Evolutionary conservation across 2,888 invertebrate genomes (phyloP).

Genomic region (Noctuana brunneofusca): DNA sequence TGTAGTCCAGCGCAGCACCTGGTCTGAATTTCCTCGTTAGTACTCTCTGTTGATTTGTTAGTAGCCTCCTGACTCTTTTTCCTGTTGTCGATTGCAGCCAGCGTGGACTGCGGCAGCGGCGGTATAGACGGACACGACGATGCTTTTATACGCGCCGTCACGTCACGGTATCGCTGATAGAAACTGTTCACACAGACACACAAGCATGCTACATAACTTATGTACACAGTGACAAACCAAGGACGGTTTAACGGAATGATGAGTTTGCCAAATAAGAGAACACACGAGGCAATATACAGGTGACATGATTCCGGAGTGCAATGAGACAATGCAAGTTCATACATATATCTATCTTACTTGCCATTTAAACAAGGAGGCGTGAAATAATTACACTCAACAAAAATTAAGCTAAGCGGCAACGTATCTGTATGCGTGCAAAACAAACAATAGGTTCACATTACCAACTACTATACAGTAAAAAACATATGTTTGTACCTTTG

Average conservation of each 20-base stretch:
- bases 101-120: slow-evolving; percentile 78
- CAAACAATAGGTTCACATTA: slow-evolving; percentile 8
- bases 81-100: slow-evolving; percentile 57
- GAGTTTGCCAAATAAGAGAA: slow-evolving; percentile 12
- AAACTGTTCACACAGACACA: slow-evolving; percentile 85
- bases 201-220: slow-evolving; percentile 42
- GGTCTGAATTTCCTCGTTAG: slow-evolving; percentile 72
- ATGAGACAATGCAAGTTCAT: slow-evolving; percentile 18
- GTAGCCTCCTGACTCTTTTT: slow-evolving; percentile 63
- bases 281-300: slow-evolving; percentile 8
- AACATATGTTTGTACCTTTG: no score
- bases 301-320: slow-evolving; percentile 16
- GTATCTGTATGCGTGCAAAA: slow-evolving; percentile 17
- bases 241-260: slow-evolving; percentile 21
- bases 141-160: slow-evolving; percentile 94
- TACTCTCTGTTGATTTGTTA: slow-evolving; percentile 62
- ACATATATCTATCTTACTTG: background rate
- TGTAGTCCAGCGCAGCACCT: slow-evolving; percentile 69
- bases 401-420: slow-evolving; percentile 23
- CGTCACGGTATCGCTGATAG: slow-evolving; percentile 93
- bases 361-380: slow-evolving; percentile 1
- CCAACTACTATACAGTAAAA: background rate
- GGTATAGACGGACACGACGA: slow-evolving; percentile 90
- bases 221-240: slow-evolving; percentile 25
- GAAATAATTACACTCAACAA: slow-evolving; percentile 2